Percentiles rank a stretch among this genome's conserved stretches.
phyloP scores from a whole-genome alignment of 2,888 invertebrate species.

The Bellardia pandia region DNA sequence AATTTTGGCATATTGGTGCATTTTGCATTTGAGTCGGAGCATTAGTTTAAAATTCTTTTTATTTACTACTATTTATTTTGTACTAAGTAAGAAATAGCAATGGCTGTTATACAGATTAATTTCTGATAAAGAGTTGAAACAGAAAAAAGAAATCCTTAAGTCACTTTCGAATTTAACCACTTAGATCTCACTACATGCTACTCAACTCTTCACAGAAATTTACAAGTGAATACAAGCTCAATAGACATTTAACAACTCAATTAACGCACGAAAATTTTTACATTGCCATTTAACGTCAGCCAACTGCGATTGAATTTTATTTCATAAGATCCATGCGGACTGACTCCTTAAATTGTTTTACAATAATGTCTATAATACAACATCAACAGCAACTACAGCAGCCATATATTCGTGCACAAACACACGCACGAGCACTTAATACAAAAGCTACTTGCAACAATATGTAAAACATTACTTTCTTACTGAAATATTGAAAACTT shows the following conservation, averaged over 20 bases:
- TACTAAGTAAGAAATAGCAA: too few species aligned
- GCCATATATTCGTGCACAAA: background rate
- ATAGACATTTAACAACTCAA: constrained; percentile 78
- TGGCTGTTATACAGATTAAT: too few species aligned
- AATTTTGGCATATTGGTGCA: too few species aligned
- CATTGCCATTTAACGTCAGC: constrained; percentile 67
- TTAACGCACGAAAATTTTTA: constrained; percentile 74
- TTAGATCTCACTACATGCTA: background rate
- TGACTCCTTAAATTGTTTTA: constrained; percentile 59
- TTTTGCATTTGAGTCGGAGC: too few species aligned
- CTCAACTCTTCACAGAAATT: background rate
- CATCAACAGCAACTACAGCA: constrained; percentile 4
- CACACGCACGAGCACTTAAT: background rate
- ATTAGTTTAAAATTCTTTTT: too few species aligned
- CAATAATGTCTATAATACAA: constrained; percentile 48
- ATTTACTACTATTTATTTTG: too few species aligned
- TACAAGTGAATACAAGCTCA: constrained; percentile 71
- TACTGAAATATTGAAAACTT: constrained; percentile 53
- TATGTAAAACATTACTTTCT: constrained; percentile 64
- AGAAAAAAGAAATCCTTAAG: background rate
- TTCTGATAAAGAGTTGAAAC: too few species aligned
- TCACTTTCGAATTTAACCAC: constrained; percentile 35
- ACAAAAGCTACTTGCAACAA: constrained; percentile 25
- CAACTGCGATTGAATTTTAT: constrained; percentile 51
- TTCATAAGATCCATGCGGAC: constrained; percentile 15